Base-by-base conservation (phyloP, 1,140 invertebrate genomes). In the Drosophila aff. region DNA sequence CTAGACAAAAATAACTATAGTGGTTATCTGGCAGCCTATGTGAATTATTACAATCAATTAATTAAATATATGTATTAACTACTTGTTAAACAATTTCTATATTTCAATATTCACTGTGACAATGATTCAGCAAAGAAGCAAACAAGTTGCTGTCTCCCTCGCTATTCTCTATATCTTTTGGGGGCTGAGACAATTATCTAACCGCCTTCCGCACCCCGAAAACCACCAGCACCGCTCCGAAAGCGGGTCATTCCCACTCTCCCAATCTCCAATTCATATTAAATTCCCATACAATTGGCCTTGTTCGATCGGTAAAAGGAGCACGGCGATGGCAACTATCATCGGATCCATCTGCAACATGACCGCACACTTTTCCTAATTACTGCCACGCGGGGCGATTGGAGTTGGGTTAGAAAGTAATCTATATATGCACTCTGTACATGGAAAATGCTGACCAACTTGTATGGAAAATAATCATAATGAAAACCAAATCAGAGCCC, bases 181-280 rank as follows among this genome's bases (percentile, higher is more conserved):
- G 44, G 38, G 33, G 28, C 40, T 55, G 40, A 53, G 41, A 46
- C 55, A 67, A 68, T 80, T 59, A 53, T 57, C 33, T 60, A 18
- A n/a, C 21, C 55, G 9, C 31, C 18, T n/a, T 23, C 21, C 21
- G 2, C 44, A 16, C 13, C 36, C 21, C 21, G 16, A 23, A 50
- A 50, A 23, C 23, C 33, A 13, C n/a, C 6, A 55, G n/a, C 31
- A 1, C 2, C 21, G 36, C 58, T 18, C 23, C 11, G 21, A 23
- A 31, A 55, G 40, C 64, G 49, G 40, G 64, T 71, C 67, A 47
- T 71, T 71, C 49, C 49, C 67, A 68, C 16, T 71, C 67, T 40
- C 64, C 64, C 44, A 68, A 71, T 53, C 67, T 36, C 62, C 62
- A 28, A 67, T n/a, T 23, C 18, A 16, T 18, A 33, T 55, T 57